phyloP scores from a whole-genome alignment of 2,113 vertebrate species.

The Numida meleagris region DNA sequence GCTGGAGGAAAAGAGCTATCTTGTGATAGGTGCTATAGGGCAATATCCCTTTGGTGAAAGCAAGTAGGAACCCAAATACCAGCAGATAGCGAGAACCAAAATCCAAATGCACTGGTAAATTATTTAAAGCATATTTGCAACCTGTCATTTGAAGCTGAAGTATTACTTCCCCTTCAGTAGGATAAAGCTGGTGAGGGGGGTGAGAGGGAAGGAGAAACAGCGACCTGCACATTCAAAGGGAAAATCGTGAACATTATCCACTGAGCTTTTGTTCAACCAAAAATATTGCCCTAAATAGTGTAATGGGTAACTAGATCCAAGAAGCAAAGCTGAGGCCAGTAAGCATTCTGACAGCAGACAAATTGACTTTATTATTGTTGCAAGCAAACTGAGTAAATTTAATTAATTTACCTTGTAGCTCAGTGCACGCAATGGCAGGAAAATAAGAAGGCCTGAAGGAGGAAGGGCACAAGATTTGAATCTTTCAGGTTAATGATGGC shows the following conservation, averaged over 20 bases:
- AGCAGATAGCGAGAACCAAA: conserved; percentile 4
- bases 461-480: not conserved
- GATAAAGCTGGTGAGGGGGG: not conserved
- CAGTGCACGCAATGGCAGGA: not conserved
- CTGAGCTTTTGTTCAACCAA: conserved; percentile 6
- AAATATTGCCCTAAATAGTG: conserved; percentile 18
- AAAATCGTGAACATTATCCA: not conserved
- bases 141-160: not conserved
- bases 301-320: not conserved
- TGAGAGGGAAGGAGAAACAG: not conserved
- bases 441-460: not conserved
- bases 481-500: not conserved
- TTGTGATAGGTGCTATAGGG: not conserved
- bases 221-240: not conserved
- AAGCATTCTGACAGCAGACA: not conserved
- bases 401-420: conserved; percentile 24
- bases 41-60: not conserved
- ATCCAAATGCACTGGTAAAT: conserved; percentile 10
- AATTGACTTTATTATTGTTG: not conserved
- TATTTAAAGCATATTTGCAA: conserved; percentile 14
- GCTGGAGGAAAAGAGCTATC: not conserved
- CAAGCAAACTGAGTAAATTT: conserved; percentile 6
- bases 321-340: not conserved
- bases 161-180: conserved; percentile 37
- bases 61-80: not conserved